Conservation (phyloP, 2,113 vertebrate genomes). For the Panthera leo region DNA sequence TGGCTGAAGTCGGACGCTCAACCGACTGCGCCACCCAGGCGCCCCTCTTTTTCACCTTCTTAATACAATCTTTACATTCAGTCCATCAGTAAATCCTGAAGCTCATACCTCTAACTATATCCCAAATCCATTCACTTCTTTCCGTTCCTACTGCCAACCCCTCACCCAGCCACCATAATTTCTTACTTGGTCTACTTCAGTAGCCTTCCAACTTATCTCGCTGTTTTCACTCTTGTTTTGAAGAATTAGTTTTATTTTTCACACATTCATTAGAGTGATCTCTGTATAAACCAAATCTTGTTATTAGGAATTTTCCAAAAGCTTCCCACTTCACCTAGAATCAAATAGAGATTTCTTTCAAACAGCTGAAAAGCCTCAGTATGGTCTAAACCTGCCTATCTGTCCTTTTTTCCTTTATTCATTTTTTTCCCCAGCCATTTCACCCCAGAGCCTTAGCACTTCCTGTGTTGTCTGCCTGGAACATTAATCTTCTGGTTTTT, state of each 20-base stretch:
- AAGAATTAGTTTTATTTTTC: not conserved
- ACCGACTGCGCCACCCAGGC: too few species aligned
- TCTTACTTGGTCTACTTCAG: not conserved
- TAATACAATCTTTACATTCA: not conserved
- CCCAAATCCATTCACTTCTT: not conserved
- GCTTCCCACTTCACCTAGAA: not conserved
- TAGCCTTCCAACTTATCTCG: too few species aligned
- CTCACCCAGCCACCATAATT: not conserved
- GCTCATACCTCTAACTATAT: not conserved
- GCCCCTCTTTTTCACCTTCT: not conserved
- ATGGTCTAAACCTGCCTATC: not conserved
- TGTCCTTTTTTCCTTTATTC: accelerated
- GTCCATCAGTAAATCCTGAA: not conserved
- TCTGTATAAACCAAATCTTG: not conserved
- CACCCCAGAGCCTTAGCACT: not conserved
- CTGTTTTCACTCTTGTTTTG: not conserved
- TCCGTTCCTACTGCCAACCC: accelerated
- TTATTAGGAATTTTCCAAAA: not conserved
- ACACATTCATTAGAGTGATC: not conserved
- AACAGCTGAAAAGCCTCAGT: not conserved
- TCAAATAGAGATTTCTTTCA: not conserved
- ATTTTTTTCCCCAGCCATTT: not conserved
- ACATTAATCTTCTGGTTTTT: not conserved
- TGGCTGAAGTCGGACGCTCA: too few species aligned
- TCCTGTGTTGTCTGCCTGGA: not conserved